These are phyloP conservation scores for Zeugodacus cucurbitae DNA, from an alignment of 1,140 invertebrate species.

Conservation along the genomic window DNA sequence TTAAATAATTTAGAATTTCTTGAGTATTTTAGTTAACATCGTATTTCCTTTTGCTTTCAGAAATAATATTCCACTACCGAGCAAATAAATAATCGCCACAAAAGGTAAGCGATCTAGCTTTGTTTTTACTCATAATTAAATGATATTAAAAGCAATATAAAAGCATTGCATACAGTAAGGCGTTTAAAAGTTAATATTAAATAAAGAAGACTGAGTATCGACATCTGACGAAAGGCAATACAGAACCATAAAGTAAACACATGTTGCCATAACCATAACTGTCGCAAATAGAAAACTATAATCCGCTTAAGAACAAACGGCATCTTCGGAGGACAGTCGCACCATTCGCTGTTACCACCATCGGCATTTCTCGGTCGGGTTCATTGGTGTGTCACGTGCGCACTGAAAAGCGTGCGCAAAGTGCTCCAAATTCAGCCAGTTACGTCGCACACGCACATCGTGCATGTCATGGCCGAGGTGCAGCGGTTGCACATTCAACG, in stretches of 20 bases:
- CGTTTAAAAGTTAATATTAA: not conserved
- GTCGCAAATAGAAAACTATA: not conserved
- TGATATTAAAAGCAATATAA: not conserved
- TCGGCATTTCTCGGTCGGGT: slow-evolving; percentile 46
- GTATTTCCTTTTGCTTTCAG: not conserved
- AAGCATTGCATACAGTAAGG: not conserved
- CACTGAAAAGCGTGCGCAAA: slow-evolving; percentile 52
- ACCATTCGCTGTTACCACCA: slow-evolving; percentile 47
- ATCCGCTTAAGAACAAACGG: not conserved
- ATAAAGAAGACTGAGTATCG: not conserved
- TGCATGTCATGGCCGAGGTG: slow-evolving; percentile 51
- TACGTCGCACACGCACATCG: slow-evolving; percentile 51
- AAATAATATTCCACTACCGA: not conserved
- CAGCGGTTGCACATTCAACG: not conserved
- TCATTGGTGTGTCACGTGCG: slow-evolving; percentile 47
- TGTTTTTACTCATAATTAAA: not conserved
- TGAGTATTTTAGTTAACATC: not conserved
- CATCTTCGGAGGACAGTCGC: not conserved
- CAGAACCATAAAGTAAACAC: not conserved
- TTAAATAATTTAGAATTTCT: not conserved
- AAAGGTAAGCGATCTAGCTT: not conserved
- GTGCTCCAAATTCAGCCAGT: slow-evolving; percentile 53
- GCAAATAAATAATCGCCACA: not conserved
- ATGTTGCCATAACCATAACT: not conserved
- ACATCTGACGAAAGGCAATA: not conserved